Evolutionary conservation across 2,888 invertebrate species (phyloP).

Genomic region (Sarcophaga variegata): DNA sequence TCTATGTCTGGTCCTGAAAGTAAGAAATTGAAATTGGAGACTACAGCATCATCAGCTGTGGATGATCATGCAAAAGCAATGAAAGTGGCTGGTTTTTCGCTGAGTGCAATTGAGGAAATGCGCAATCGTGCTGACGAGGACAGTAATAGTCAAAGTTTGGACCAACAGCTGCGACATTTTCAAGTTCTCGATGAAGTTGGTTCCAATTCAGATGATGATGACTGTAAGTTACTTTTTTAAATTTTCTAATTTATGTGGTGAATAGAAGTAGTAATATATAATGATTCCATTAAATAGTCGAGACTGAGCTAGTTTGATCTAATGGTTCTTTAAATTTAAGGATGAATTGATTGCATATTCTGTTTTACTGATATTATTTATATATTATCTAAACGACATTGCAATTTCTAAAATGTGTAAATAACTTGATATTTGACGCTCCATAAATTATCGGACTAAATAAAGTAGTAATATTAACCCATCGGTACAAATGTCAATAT

Average conservation of each 20-base stretch:
- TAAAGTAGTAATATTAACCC: too few species aligned
- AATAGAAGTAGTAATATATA: neutral
- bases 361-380: too few species aligned
- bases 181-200: constrained; percentile 86
- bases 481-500: too few species aligned
- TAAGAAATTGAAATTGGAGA: constrained; percentile 53
- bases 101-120: constrained; percentile 80
- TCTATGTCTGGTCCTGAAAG: constrained; percentile 29
- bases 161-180: constrained; percentile 84
- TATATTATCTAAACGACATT: too few species aligned
- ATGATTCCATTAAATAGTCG: too few species aligned
- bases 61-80: constrained; percentile 73
- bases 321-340: too few species aligned
- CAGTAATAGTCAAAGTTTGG: constrained; percentile 74
- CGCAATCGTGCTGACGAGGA: constrained; percentile 77
- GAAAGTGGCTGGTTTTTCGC: constrained; percentile 79
- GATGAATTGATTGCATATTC: too few species aligned
- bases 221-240: constrained; percentile 70
- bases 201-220: constrained; percentile 80
- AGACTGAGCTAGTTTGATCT: too few species aligned
- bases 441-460: too few species aligned
- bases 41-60: constrained; percentile 31
- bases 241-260: neutral
- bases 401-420: too few species aligned
- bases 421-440: too few species aligned